Evolutionary conservation across 1,140 invertebrate species (phyloP), one percentile per base, ranked within the genome.

Genomic region (Dryas iulia): DNA sequence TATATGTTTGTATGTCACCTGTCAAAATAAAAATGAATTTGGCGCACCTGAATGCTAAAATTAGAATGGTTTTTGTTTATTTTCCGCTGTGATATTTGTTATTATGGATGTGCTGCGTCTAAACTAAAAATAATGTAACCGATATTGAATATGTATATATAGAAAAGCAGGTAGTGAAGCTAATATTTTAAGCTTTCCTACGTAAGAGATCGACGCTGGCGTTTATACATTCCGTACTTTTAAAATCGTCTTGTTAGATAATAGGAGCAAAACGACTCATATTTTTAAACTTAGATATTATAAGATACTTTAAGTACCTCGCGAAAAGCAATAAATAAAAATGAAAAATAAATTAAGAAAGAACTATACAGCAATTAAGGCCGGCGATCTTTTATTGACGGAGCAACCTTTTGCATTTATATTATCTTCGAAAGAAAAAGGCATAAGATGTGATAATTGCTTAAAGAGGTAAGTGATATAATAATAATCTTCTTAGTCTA

Each of bases 111-210:
- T 75, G 71, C 74, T 69, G 77, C 76, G 75, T 76, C 78, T 76
- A 60, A 54, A 81, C 86, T 88, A 90, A 85, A 90, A 87, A 90
- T 90, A 89, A 89, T 86, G 84, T 86, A 82, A 87, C 82, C 71
- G 79, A 73, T 82, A 74, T 79, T 80, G 74, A 71, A 74, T 74
- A 69, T 73, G 66, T 86, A 84, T 81, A 79, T 86, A 83, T 86
- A 80, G 84, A 73, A 59, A 54, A 52, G 76, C 86, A 88, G 86
- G 84, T 86, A 83, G 72, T 69, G 70, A 72, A 70, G 87, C 77
- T 74, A 80, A 87, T 79, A 84, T 86, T 84, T 83, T 81, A 72
- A 76, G 76, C 78, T 57, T 72, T 71, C 74, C 62, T 64, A 75
- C 72, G 75, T 76, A 80, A 76, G 73, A 64, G 24, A 53, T 77